Conservation (phyloP, 2,888 invertebrate species). For the Ectropis crepuscularia region DNA sequence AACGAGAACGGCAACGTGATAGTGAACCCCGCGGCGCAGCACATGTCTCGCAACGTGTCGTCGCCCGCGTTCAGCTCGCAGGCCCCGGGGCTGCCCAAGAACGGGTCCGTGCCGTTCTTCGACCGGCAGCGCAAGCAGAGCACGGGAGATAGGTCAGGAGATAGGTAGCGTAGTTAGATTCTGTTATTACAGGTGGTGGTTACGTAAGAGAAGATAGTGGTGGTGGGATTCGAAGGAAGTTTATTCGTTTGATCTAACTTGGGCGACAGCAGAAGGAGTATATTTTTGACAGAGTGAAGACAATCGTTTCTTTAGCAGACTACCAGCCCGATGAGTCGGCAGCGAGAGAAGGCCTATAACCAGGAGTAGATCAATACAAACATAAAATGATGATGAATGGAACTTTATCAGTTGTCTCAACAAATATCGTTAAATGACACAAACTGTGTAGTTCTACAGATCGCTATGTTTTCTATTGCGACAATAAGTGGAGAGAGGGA, state of each 20-base stretch:
- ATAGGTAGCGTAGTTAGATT: slow-evolving; percentile 55
- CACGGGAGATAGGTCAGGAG: slow-evolving; percentile 88
- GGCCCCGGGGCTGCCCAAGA: slow-evolving; percentile 90
- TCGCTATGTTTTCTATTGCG: no score
- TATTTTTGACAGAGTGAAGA: no score
- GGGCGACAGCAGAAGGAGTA: no score
- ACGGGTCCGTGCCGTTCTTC: slow-evolving; percentile 95
- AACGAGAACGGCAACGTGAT: slow-evolving; percentile 64
- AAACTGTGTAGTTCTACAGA: no score
- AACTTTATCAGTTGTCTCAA: no score
- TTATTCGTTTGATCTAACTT: not conserved
- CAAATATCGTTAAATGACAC: no score
- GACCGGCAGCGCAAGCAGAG: slow-evolving; percentile 94
- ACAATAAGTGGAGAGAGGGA: no score
- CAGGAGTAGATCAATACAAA: no score
- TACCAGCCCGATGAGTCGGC: no score
- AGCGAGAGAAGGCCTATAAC: no score
- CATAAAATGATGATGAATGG: no score
- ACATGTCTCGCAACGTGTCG: slow-evolving; percentile 93
- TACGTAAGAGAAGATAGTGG: slow-evolving; percentile 10
- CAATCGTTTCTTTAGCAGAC: no score
- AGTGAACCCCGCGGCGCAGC: slow-evolving; percentile 54
- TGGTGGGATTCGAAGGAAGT: slow-evolving; percentile 6
- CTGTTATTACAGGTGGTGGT: slow-evolving; percentile 39
- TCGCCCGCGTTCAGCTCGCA: slow-evolving; percentile 93